Evolutionary conservation across 2,113 vertebrate genomes (phyloP).

Genomic region (Brienomyrus brachyistius): DNA sequence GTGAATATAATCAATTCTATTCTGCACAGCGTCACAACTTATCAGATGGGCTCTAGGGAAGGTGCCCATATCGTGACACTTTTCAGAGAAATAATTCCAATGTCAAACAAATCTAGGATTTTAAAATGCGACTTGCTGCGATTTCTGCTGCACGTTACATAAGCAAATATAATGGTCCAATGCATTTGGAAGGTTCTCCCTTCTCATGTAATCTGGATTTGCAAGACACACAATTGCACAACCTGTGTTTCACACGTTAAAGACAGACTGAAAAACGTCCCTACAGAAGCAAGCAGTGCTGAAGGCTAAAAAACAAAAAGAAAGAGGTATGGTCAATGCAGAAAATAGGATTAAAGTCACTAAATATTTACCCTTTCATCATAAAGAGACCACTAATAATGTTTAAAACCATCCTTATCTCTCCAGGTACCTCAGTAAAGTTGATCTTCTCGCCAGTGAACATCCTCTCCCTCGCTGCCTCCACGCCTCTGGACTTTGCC

Average conservation of each 20-base stretch:
- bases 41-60: background rate
- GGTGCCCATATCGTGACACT: background rate
- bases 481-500: constrained; percentile 84
- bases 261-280: background rate
- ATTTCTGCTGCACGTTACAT: background rate
- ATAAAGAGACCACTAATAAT: background rate
- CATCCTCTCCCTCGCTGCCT: constrained; percentile 80
- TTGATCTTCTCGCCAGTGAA: constrained; percentile 92
- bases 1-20: background rate
- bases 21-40: background rate
- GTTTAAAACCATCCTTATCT: background rate
- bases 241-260: background rate
- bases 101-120: background rate
- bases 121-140: background rate
- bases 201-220: background rate
- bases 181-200: background rate
- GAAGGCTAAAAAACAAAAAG: background rate
- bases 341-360: background rate
- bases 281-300: background rate
- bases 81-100: background rate
- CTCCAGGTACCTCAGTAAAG: constrained; percentile 80
- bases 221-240: background rate
- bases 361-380: background rate
- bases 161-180: background rate
- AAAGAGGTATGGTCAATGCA: background rate